These are phyloP conservation scores for Blennius ocellaris DNA, from an alignment of 2,113 vertebrate species.

Conservation along the genomic window DNA sequence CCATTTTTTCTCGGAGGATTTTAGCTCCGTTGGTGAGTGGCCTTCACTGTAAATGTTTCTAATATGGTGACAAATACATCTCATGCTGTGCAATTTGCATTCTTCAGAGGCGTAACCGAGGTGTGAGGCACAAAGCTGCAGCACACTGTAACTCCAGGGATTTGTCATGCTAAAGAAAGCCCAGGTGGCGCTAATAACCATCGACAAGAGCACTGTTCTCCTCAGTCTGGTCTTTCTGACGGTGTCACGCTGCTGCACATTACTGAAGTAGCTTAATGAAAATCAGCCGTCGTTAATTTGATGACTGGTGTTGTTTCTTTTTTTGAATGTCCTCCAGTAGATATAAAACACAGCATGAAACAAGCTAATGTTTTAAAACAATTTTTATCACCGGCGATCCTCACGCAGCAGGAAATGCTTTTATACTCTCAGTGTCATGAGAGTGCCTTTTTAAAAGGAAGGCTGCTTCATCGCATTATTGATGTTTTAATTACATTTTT, in stretches of 20 bases:
- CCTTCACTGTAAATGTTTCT: not conserved
- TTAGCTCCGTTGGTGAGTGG: conserved; percentile 43
- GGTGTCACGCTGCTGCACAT: not conserved
- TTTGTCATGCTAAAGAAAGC: not conserved
- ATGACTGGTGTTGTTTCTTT: not conserved
- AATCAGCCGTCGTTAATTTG: not conserved
- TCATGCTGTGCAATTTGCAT: not conserved
- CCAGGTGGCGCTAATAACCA: not conserved
- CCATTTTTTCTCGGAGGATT: conserved; percentile 7
- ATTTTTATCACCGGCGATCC: no score
- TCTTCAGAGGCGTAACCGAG: no score
- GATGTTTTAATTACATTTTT: no score
- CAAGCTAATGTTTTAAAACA: no score
- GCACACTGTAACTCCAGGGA: not conserved
- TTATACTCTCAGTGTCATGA: no score
- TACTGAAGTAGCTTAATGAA: not conserved
- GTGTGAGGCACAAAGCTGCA: no score
- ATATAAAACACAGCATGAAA: not conserved
- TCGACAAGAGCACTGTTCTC: not conserved
- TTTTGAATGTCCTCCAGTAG: not conserved
- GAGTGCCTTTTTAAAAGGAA: no score
- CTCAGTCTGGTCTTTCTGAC: not conserved
- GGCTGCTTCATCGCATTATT: no score
- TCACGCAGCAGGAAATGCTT: no score
- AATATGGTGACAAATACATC: not conserved